A percentile compares a stretch with the other conserved stretches of the same genome.
These are phyloP conservation scores for Psittacara wagleri DNA, from an alignment of 2,113 vertebrate species.

Conservation along the genomic window DNA sequence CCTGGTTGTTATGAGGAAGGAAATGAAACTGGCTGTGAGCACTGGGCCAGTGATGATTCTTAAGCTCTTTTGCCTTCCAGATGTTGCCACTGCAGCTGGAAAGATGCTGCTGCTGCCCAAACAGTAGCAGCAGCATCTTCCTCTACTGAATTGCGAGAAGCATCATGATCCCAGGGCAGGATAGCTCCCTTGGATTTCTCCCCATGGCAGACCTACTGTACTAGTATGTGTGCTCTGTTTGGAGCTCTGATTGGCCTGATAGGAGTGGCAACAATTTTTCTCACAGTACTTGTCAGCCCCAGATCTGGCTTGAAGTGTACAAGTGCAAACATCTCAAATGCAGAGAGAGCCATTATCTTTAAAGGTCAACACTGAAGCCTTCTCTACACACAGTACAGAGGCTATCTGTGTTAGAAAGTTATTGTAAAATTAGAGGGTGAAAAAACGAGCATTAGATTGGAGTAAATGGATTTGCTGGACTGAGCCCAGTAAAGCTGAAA, in stretches of 20 bases:
- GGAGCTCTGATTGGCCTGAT: not conserved
- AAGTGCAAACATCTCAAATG: not conserved
- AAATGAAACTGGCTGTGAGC: not conserved
- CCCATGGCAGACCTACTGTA: not conserved
- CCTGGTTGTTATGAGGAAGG: not conserved
- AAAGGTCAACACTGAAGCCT: conserved; percentile 9
- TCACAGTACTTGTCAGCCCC: not conserved
- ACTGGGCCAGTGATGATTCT: not conserved
- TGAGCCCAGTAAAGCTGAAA: not conserved
- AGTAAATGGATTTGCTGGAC: not conserved
- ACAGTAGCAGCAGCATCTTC: not conserved
- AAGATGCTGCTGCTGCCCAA: not conserved
- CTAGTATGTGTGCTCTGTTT: not conserved
- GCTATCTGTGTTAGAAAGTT: not conserved
- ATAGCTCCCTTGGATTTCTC: not conserved
- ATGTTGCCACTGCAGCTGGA: not conserved
- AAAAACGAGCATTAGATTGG: not conserved
- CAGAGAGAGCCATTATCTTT: conserved; percentile 11
- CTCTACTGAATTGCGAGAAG: not conserved
- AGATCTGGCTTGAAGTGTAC: not conserved
- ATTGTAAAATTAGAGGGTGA: not conserved
- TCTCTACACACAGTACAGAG: not conserved
- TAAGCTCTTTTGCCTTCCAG: not conserved
- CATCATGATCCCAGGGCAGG: not conserved
- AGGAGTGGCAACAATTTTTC: not conserved